phyloP scores from a whole-genome alignment of 1,140 invertebrate genomes.

The Calliphora vicina region DNA sequence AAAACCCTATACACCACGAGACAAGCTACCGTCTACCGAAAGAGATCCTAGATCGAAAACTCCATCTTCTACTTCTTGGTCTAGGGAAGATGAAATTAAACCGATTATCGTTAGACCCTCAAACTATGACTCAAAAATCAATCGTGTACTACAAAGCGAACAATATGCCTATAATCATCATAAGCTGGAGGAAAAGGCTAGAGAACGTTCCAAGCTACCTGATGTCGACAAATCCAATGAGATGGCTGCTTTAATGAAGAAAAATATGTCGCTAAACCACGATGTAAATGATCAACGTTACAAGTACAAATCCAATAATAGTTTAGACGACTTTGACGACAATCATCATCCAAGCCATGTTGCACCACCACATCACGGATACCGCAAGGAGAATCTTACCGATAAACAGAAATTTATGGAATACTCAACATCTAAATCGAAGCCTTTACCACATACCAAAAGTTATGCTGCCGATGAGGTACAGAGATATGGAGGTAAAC shows the following conservation, averaged over 20 bases:
- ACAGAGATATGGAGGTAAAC: conserved; percentile 53
- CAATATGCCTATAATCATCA: conserved; percentile 38
- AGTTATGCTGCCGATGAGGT: conserved; percentile 48
- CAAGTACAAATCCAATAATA: conserved; percentile 39
- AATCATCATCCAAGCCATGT: conserved; percentile 47
- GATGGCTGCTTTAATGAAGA: conserved; percentile 57
- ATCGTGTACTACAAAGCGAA: conserved; percentile 56
- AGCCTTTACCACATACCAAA: conserved; percentile 37
- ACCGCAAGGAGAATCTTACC: conserved; percentile 59
- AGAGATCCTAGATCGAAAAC: conserved; percentile 48
- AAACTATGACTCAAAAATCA: conserved; percentile 61
- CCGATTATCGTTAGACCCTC: conserved; percentile 58
- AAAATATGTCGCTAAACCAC: conserved; percentile 50
- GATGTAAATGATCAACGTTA: conserved; percentile 36
- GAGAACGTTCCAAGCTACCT: conserved; percentile 43
- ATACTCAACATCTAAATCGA: conserved; percentile 50
- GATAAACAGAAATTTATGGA: conserved; percentile 61
- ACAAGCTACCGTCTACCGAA: conserved; percentile 17
- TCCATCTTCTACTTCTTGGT: conserved; percentile 49
- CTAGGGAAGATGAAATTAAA: conserved; percentile 58
- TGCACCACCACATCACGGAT: conserved; percentile 35
- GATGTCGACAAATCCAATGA: conserved; percentile 58
- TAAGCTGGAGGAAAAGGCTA: neutral
- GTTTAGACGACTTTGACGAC: conserved; percentile 52
- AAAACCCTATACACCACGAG: conserved; percentile 53